Evolutionary conservation across 2,113 vertebrate species (phyloP), one percentile per base, ranked within the genome.

Genomic region (Meleagris gallopavo): DNA sequence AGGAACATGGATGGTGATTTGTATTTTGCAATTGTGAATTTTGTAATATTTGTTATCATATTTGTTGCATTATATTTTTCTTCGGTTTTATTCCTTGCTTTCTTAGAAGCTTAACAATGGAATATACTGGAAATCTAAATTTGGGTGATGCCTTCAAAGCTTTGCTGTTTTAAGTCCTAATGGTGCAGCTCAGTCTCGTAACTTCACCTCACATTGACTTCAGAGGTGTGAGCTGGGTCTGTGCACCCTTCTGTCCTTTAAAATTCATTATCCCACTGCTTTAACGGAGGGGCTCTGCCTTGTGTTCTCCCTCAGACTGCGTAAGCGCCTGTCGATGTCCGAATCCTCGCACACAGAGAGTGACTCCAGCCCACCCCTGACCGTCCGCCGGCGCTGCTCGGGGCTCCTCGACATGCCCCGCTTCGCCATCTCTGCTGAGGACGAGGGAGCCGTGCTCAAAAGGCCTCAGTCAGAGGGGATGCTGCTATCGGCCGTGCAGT

Each of bases 271-370:
- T 18, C 6, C 29, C 19, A 45, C 40, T 5, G 10, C 5, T 54
- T 69, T 21, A 55, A 46, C 0, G 1, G 30, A 83, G 40, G 45
- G 64, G 3, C 74, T 71, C 10, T 41, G 32, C 83, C 60, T 54
- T 2, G 66, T 18, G 78, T 91, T 40, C 46, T 67, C 72, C 70
- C 75, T 3, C 46, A 99, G 99, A 89, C 91, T 99, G 85, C 96
- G 99, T 65, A 99, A 99, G 95, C 98, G 99, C 43, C 97, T 99
- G 71, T 99, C 99, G 0, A 98, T 99, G 72, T 99, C 99, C 0
- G 99, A 99, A 95, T 99, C 99, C 2, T 99, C 99, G 10, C 99
- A 99, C 98, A 99, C 99, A 0, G 99, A 99, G 97, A 99, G 99
- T 5, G 99, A 99, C 97, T 99, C 99, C 66, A 99, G 99, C 89